Evolutionary conservation across 2,113 vertebrate genomes (phyloP).

Genomic region (Alouatta palliata): DNA sequence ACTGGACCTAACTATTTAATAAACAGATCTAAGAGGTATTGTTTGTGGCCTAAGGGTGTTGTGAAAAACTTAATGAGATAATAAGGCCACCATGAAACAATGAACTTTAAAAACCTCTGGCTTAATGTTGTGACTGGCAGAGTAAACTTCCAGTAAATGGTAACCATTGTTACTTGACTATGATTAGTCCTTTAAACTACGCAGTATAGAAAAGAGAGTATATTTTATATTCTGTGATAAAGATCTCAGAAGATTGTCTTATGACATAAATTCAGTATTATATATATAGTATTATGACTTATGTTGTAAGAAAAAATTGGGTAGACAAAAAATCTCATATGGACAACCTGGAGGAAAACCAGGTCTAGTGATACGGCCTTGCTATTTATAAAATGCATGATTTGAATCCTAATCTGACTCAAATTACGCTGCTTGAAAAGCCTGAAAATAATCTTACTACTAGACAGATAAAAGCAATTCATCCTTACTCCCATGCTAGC

Average conservation of each 20-base stretch:
- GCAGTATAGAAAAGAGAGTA: background rate
- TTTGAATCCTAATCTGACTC: background rate
- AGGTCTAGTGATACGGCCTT: background rate
- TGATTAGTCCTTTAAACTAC: background rate
- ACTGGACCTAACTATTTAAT: background rate
- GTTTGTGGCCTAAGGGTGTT: background rate
- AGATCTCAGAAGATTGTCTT: background rate
- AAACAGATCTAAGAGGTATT: background rate
- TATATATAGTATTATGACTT: background rate
- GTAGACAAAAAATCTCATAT: background rate
- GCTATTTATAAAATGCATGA: background rate
- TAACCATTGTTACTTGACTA: background rate
- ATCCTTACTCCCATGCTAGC: background rate
- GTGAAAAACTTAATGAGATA: conserved; percentile 12
- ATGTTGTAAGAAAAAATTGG: background rate
- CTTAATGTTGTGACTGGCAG: background rate
- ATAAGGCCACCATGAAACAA: background rate
- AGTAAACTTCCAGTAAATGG: background rate
- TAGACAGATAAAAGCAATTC: background rate
- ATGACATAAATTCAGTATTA: background rate
- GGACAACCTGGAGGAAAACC: background rate
- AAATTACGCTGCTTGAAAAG: background rate
- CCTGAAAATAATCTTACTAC: background rate
- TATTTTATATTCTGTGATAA: background rate
- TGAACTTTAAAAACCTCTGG: background rate